These are phyloP conservation scores for Manis javanica DNA, from an alignment of 2,797 vertebrate genomes.

Conservation along the genomic window DNA sequence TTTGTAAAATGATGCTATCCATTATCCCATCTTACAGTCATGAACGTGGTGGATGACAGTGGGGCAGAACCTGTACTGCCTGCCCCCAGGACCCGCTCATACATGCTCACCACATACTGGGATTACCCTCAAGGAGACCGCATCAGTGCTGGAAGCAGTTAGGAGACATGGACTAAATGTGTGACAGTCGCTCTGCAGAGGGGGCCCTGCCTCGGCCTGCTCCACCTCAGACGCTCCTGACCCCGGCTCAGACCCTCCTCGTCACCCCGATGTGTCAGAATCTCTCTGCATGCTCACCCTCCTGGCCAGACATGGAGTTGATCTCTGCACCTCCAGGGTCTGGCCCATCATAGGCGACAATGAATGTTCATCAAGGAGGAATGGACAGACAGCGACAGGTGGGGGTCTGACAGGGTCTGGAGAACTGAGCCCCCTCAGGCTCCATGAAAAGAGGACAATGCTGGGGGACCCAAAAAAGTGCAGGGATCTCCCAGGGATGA, in stretches of 20 bases:
- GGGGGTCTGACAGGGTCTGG: background rate
- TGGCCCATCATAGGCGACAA: fast-evolving
- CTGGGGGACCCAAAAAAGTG: too few species aligned
- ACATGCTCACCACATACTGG: fast-evolving
- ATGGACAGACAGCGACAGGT: background rate
- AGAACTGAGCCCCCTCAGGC: background rate
- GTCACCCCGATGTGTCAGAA: fast-evolving
- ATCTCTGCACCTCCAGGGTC: background rate
- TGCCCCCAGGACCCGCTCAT: background rate
- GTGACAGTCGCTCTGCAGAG: fast-evolving
- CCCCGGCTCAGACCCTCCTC: background rate
- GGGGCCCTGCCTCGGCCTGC: too few species aligned
- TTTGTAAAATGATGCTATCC: fast-evolving
- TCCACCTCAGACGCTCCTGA: fast-evolving
- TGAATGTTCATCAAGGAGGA: background rate
- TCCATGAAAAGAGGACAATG: background rate
- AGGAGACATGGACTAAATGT: background rate
- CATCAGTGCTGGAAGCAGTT: fast-evolving
- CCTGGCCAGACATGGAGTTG: background rate
- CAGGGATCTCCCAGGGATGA: background rate
- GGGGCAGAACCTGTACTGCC: fast-evolving
- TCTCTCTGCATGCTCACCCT: background rate
- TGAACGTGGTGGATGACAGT: fast-evolving
- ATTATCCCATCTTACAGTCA: fast-evolving
- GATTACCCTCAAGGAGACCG: background rate